Conservation (phyloP, 2,113 vertebrate species). For the Gambusia holbrooki region DNA sequence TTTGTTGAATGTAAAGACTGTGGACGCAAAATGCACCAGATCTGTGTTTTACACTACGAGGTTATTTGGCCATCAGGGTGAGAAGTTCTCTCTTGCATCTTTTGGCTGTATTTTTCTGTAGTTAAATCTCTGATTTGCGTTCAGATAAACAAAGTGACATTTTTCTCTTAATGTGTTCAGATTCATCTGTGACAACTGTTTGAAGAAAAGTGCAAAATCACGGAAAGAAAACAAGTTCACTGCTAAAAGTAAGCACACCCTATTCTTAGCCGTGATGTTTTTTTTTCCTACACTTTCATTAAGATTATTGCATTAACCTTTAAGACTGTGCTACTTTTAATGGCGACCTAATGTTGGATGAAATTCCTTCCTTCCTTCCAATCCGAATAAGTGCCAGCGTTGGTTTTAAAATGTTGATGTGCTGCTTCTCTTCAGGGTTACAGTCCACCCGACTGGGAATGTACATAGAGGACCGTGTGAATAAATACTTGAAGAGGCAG, state of each 20-base stretch:
- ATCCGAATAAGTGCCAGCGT: not conserved
- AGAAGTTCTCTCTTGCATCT: conserved; percentile 43
- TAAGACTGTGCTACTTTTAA: not conserved
- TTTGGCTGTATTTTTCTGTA: not conserved
- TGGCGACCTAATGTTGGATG: not conserved
- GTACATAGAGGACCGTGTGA: conserved; percentile 96
- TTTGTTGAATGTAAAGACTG: conserved; percentile 99
- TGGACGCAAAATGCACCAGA: conserved; percentile 99
- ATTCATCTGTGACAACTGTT: conserved; percentile 97
- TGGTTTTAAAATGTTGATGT: not conserved
- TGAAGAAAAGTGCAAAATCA: conserved; percentile 94
- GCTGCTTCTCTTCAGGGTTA: conserved; percentile 80
- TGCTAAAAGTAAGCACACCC: conserved; percentile 89
- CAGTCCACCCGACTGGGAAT: conserved; percentile 93
- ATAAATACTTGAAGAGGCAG: conserved; percentile 97
- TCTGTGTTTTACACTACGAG: conserved; percentile 97
- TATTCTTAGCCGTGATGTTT: not conserved
- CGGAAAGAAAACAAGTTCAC: conserved; percentile 99
- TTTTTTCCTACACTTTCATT: not conserved
- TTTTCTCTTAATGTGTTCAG: conserved; percentile 66
- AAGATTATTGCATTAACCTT: conserved; percentile 1
- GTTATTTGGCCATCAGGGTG: conserved; percentile 98
- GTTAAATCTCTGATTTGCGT: not conserved
- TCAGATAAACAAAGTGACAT: not conserved
- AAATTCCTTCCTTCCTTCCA: not conserved